Evolutionary conservation across 2,888 invertebrate genomes (phyloP).

Genomic region (Drosophila vallismaia): DNA sequence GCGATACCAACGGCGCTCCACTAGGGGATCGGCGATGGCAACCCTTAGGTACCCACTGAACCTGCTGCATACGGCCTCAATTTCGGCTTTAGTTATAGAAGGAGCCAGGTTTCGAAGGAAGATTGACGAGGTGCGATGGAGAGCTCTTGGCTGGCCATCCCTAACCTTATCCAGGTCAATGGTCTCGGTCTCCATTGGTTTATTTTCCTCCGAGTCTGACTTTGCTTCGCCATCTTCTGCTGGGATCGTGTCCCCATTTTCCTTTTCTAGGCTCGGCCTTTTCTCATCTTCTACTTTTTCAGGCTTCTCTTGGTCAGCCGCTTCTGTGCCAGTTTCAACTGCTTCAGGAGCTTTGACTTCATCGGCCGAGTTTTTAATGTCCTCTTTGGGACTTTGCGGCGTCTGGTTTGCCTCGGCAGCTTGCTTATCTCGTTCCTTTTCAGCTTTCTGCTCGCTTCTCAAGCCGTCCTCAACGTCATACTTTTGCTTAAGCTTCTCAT

Average conservation of each 20-base stretch:
- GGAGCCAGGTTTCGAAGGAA: conserved; percentile 98
- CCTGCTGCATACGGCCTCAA: conserved; percentile 96
- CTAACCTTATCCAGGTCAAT: conserved; percentile 85
- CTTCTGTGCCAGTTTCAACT: conserved; percentile 29
- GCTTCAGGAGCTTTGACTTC: conserved; percentile 55
- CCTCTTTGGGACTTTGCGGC: conserved; percentile 56
- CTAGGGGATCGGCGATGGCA: conserved; percentile 98
- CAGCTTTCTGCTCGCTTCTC: conserved; percentile 64
- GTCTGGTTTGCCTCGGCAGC: conserved; percentile 28
- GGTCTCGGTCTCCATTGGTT: conserved; percentile 73
- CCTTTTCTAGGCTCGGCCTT: conserved; percentile 76
- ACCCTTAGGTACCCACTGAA: conserved; percentile 97
- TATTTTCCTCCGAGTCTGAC: conserved; percentile 11
- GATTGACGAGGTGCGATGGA: conserved; percentile 98
- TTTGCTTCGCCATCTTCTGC: conserved; percentile 20
- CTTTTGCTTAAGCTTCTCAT: conserved; percentile 82
- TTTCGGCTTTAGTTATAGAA: conserved; percentile 97
- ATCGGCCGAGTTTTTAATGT: conserved; percentile 49
- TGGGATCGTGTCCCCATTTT: conserved; percentile 45
- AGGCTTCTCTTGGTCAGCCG: conserved; percentile 22
- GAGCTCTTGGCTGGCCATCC: conserved; percentile 86
- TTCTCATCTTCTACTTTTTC: conserved; percentile 16
- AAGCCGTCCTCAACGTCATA: conserved; percentile 75
- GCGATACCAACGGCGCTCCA: conserved; percentile 97
- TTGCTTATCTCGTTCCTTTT: conserved; percentile 46